Percentiles rank a stretch among this genome's conserved stretches.
Evolutionary conservation across 2,888 invertebrate genomes (phyloP).

Genomic region (Dryomyza anilis): DNA sequence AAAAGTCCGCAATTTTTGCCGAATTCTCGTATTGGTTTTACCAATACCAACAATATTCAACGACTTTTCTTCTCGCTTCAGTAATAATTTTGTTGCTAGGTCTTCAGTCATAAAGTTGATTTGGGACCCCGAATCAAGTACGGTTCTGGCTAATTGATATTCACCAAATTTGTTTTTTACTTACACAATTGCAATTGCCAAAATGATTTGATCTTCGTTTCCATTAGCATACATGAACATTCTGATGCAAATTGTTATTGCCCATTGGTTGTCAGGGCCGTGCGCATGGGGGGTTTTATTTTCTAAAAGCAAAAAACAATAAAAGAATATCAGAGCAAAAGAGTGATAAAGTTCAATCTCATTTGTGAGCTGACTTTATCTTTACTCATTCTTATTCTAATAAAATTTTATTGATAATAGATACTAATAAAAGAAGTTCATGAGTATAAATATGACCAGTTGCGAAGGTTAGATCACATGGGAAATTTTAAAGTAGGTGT

Average conservation of each 20-base stretch:
- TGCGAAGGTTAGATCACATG: too few relatives aligned
- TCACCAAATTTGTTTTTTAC: not conserved
- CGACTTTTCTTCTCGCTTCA: not conserved
- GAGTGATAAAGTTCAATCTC: too few relatives aligned
- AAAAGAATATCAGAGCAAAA: too few relatives aligned
- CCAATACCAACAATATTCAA: constrained; percentile 15
- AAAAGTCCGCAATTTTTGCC: not conserved
- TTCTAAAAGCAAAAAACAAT: too few relatives aligned
- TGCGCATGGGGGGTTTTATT: too few relatives aligned
- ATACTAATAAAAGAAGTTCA: too few relatives aligned
- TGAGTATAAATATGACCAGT: too few relatives aligned
- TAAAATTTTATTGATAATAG: too few relatives aligned
- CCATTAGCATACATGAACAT: not conserved
- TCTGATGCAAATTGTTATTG: not conserved
- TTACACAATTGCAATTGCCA: not conserved
- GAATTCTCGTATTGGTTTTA: not conserved
- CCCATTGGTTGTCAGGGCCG: not conserved
- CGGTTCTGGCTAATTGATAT: not conserved
- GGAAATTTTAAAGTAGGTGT: too few relatives aligned
- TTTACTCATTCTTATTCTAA: too few relatives aligned
- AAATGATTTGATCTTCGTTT: not conserved
- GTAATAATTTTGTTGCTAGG: not conserved
- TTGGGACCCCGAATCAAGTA: not conserved
- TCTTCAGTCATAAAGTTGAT: not conserved
- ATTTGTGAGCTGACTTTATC: too few relatives aligned